Evolutionary conservation across 2,888 invertebrate species (phyloP), one percentile per base, ranked within the genome.

Genomic region (Dorcus hopei): DNA sequence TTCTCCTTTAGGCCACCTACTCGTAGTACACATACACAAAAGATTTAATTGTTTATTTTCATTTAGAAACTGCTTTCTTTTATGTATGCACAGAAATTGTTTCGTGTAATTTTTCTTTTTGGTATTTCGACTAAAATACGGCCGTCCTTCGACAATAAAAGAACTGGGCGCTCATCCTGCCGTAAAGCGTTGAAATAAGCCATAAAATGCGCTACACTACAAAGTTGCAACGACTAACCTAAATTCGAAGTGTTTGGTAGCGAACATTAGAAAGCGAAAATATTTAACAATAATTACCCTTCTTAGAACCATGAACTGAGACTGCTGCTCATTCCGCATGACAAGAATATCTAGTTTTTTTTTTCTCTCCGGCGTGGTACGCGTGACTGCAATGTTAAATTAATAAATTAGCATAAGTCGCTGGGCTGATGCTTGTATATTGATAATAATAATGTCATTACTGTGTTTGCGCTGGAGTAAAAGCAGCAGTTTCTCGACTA

Each of bases 221-320:
- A 33, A 33, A 33, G 26, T 45, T 23, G 45, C 23, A 45, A 45
- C 53, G 47, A 65, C 68, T 72, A 71, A 72, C 72, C 72, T 70
- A 69, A 73, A 72, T 72, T 69, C 66, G 61, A 68, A 68, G 61
- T 67, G 69, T 69, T 71, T 67, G 68, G 67, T 69, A 69, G 65
- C 64, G 54, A 63, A 67, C 72, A 72, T 74, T 74, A 74, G 74
- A 74, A 74, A 74, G 73, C 74, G 74, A 74, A 74, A 74, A 72
- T 73, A 72, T 72, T 72, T 70, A 72, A 72, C 70, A 70, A 71
- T 72, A 72, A 73, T 72, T 72, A 72, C 72, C 70, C 71, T 71
- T 68, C 68, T 70, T 68, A 67, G 65, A 69, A 67, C 56, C 67
- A 65, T 62, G 65, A 60, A 67, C 67, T 68, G 65, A 65, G 65